Evolutionary conservation across 2,888 invertebrate genomes (phyloP), one percentile per base, ranked within the genome.

Genomic region (Griposia aprilina): DNA sequence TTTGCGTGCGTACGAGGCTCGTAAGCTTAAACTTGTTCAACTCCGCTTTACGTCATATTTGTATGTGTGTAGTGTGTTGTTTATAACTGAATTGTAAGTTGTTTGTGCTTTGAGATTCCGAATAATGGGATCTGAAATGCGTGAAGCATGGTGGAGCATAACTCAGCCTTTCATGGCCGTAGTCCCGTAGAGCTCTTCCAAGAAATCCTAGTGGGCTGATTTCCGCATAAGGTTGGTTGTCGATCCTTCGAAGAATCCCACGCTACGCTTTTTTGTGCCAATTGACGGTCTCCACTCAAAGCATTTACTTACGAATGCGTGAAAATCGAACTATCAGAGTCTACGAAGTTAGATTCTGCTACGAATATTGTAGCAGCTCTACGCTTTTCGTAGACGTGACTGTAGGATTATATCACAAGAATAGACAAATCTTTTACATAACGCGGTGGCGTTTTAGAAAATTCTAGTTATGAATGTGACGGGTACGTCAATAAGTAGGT

Each of bases 11-110:
- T 84, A 77, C 87, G 81, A 69, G 70, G 62, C 60, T 76, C 76
- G 78, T 78, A 78, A 76, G 87, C 82, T 88, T 78, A 80, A 88
- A 87, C 81, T 87, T 88, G 78, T 83, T 83, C 75, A 87, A 84
- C 85, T 85, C 75, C 60, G 84, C 73, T 86, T 86, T 74, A 74
- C 81, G 45, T 78, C 41, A 26, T 82, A 71, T 76, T 74, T 84
- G 79, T 74, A 75, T 72, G 74, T 83, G 52, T 83, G 75, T 85
- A 86, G 75, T 82, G 63, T 76, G 83, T 73, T 81, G 76, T 88
- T 85, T 78, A 80, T 86, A 88, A 86, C 83, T 74, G 66, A 74
- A 79, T 83, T 86, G 74, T 72, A 76, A 84, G 70, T 84, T 84
- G 67, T 76, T 76, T 74, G 69, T 75, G 75, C 75, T 83, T 74